Percentiles rank a stretch among this genome's conserved stretches.
Conservation (phyloP, 1,140 invertebrate species). For the Drosophila bocqueti region DNA sequence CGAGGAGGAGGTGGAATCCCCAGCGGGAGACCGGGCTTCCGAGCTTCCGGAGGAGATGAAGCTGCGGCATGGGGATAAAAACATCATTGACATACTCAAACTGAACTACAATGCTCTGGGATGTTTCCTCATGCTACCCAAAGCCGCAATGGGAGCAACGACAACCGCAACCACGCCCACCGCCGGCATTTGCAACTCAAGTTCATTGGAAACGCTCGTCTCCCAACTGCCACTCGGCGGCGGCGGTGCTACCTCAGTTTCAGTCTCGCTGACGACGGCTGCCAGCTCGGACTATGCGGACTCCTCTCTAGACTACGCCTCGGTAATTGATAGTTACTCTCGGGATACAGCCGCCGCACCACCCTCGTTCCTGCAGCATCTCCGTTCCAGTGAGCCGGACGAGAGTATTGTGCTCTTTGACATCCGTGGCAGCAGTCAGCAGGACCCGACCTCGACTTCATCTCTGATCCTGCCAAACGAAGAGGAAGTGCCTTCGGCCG, state of each 20-base stretch:
- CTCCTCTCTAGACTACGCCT: constrained; percentile 58
- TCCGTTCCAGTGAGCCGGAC: constrained; percentile 54
- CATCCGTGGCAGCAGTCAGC: constrained; percentile 63
- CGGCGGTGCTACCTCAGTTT: constrained; percentile 31
- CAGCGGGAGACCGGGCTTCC: constrained; percentile 1
- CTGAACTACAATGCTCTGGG: constrained; percentile 78
- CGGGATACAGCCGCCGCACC: constrained; percentile 11
- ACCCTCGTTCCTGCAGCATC: constrained; percentile 62
- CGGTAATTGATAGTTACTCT: constrained; percentile 55
- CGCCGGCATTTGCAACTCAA: constrained; percentile 56
- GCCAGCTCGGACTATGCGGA: constrained; percentile 65
- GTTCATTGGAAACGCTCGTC: constrained; percentile 74
- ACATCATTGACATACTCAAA: constrained; percentile 77
- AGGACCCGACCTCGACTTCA: not conserved
- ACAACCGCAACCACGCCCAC: constrained; percentile 36
- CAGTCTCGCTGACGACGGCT: constrained; percentile 58
- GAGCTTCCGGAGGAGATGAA: constrained; percentile 32
- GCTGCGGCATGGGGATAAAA: constrained; percentile 74
- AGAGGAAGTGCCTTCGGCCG: constrained; percentile 30
- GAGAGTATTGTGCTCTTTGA: constrained; percentile 80
- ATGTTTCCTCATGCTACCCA: constrained; percentile 77
- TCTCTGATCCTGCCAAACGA: constrained; percentile 16
- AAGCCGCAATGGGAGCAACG: constrained; percentile 56
- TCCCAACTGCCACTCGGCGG: constrained; percentile 44
- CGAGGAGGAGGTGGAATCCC: constrained; percentile 30